Conservation (phyloP, 1,140 invertebrate species). For the Drosophila ambigua region DNA sequence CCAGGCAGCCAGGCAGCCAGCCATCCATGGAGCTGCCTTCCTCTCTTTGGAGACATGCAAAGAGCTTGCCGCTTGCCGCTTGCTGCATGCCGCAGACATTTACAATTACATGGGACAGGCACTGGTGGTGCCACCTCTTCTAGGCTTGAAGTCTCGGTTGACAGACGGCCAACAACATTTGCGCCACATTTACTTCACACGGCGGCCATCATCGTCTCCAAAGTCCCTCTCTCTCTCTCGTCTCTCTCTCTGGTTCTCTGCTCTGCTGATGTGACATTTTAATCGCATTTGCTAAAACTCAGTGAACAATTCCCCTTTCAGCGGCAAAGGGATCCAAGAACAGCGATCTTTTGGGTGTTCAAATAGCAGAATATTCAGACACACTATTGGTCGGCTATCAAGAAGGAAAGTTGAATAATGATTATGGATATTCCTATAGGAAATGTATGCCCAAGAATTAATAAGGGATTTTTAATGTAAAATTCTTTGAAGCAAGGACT, state of each 20-base stretch:
- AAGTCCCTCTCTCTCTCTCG: slow-evolving; percentile 33
- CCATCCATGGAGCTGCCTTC: neutral
- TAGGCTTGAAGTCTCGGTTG: slow-evolving; percentile 48
- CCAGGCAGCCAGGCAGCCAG: slow-evolving; percentile 19
- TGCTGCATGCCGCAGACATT: slow-evolving; percentile 57
- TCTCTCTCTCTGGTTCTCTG: slow-evolving; percentile 20
- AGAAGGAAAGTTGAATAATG: too few species aligned
- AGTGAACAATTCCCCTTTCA: slow-evolving; percentile 75
- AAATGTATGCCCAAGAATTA: too few species aligned
- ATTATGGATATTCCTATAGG: too few species aligned
- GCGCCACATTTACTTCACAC: slow-evolving; percentile 81
- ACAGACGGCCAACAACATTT: slow-evolving; percentile 81
- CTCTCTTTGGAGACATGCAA: slow-evolving; percentile 37
- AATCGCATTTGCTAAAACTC: slow-evolving; percentile 84
- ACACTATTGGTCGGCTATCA: slow-evolving; percentile 4
- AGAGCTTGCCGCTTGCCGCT: too few species aligned
- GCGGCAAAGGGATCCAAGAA: slow-evolving; percentile 6
- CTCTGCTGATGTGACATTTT: slow-evolving; percentile 72
- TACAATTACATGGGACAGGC: slow-evolving; percentile 63
- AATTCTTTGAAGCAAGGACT: too few species aligned
- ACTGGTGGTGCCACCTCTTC: slow-evolving; percentile 16
- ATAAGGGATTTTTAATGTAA: neutral
- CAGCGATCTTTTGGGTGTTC: neutral
- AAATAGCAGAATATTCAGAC: slow-evolving; percentile 7
- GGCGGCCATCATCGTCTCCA: slow-evolving; percentile 56